Conservation (phyloP, 2,113 vertebrate genomes). For the Entosphenus tridentatus region DNA sequence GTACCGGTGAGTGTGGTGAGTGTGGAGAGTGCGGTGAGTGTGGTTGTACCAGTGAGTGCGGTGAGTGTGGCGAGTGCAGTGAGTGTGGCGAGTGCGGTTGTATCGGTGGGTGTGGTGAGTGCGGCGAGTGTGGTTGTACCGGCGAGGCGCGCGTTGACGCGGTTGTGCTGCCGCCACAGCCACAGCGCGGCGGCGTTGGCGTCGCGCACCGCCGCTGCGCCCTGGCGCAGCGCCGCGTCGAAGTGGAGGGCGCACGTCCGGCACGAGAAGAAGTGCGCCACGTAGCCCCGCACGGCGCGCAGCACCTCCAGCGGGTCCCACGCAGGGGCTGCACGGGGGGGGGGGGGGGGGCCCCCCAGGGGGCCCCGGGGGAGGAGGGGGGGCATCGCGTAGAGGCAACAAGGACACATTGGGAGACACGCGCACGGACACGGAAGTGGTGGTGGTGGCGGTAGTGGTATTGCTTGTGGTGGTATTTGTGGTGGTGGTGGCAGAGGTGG, state of each 20-base stretch:
- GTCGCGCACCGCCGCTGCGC: conserved; percentile 32
- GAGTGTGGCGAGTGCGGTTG: no score
- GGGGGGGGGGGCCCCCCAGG: neutral
- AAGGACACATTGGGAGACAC: neutral
- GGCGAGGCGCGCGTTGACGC: conserved; percentile 52
- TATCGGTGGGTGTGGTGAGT: no score
- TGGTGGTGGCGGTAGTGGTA: no score
- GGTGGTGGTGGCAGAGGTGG: neutral
- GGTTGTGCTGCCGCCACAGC: conserved; percentile 71
- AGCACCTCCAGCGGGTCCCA: conserved; percentile 40
- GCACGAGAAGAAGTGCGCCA: conserved; percentile 56
- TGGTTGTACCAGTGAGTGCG: no score
- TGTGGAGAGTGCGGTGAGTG: no score
- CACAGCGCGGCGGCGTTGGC: conserved; percentile 26
- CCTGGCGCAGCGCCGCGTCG: conserved; percentile 15
- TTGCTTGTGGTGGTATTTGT: neutral
- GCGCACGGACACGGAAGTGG: neutral
- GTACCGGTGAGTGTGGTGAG: no score
- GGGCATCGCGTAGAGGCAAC: neutral
- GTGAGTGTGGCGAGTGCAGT: no score
- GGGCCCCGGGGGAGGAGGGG: neutral
- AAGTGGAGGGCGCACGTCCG: conserved; percentile 47
- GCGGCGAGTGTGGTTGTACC: conserved; percentile 22
- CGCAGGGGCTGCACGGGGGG: neutral
- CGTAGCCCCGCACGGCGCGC: conserved; percentile 33